These are phyloP conservation scores for Agelastica alni DNA, from an alignment of 2,888 invertebrate genomes.

Conservation along the genomic window DNA sequence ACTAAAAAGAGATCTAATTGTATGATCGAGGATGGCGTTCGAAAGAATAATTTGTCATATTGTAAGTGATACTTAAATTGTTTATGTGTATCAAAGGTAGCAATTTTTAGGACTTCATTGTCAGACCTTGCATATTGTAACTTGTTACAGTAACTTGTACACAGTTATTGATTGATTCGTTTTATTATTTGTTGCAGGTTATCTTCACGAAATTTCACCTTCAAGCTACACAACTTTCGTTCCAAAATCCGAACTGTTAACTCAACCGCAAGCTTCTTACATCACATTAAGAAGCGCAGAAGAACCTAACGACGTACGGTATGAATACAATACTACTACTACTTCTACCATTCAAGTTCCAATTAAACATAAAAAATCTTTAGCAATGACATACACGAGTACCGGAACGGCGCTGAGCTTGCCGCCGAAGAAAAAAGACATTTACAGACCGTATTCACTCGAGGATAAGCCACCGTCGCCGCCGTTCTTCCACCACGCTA, in stretches of 20 bases:
- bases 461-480: slow-evolving; percentile 66
- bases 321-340: slow-evolving; percentile 53
- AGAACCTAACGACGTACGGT: slow-evolving; percentile 54
- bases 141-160: too few species aligned
- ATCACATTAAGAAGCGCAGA: slow-evolving; percentile 61
- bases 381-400: slow-evolving; percentile 84
- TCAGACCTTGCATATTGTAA: too few species aligned
- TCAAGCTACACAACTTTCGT: slow-evolving; percentile 78
- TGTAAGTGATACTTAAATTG: too few species aligned
- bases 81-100: too few species aligned
- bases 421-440: slow-evolving; percentile 90
- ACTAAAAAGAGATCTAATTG: too few species aligned
- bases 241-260: slow-evolving; percentile 66
- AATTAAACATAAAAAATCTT: slow-evolving; percentile 66
- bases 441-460: slow-evolving; percentile 85
- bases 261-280: slow-evolving; percentile 58
- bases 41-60: too few species aligned
- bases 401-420: slow-evolving; percentile 81
- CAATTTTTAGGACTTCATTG: too few species aligned
- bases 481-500: slow-evolving; percentile 56
- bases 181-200: slow-evolving; percentile 69
- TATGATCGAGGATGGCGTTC: too few species aligned
- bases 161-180: too few species aligned
- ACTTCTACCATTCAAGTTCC: slow-evolving; percentile 51
- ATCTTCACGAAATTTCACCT: slow-evolving; percentile 77